A percentile compares a stretch with the other conserved stretches of the same genome.
These are phyloP conservation scores for Tragelaphus oryx DNA, from an alignment of 2,797 vertebrate species.

Conservation along the genomic window DNA sequence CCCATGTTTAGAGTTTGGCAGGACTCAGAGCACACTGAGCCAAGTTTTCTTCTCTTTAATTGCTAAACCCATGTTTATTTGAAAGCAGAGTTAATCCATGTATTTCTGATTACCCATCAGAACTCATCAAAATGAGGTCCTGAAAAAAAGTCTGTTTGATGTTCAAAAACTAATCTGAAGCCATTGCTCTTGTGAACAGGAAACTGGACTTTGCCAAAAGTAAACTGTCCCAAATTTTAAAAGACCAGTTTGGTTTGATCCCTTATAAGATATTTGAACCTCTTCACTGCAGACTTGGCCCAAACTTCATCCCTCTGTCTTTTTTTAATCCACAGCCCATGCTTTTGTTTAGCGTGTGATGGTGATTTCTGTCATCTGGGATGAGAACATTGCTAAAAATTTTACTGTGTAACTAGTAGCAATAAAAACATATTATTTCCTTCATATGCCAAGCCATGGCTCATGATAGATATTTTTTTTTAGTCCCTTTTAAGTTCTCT, in stretches of 20 bases:
- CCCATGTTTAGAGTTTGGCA: constrained; percentile 63
- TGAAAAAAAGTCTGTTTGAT: constrained; percentile 50
- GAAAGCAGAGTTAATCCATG: constrained; percentile 70
- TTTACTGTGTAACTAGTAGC: constrained; percentile 44
- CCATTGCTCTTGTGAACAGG: constrained; percentile 53
- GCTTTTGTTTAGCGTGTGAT: constrained; percentile 35
- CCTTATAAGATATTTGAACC: constrained; percentile 56
- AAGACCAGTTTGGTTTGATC: constrained; percentile 47
- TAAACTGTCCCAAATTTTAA: constrained; percentile 39
- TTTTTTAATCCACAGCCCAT: neutral
- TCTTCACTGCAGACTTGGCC: constrained; percentile 45
- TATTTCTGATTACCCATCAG: constrained; percentile 73
- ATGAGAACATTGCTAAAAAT: constrained; percentile 55
- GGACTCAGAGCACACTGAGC: neutral
- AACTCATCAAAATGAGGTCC: constrained; percentile 68
- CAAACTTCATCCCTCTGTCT: neutral
- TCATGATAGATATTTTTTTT: neutral
- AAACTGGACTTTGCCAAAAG: constrained; percentile 61
- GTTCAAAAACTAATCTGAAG: constrained; percentile 65
- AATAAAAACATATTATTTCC: constrained; percentile 53
- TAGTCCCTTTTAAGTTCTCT: neutral
- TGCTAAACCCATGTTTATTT: constrained; percentile 70
- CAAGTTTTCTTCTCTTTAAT: constrained; percentile 68
- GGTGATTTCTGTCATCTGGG: constrained; percentile 48
- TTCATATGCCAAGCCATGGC: neutral